Percentiles rank a stretch among this genome's conserved stretches.
Evolutionary conservation across 2,797 vertebrate species (phyloP).

Genomic region (Typhlichthys eigenmanni): DNA sequence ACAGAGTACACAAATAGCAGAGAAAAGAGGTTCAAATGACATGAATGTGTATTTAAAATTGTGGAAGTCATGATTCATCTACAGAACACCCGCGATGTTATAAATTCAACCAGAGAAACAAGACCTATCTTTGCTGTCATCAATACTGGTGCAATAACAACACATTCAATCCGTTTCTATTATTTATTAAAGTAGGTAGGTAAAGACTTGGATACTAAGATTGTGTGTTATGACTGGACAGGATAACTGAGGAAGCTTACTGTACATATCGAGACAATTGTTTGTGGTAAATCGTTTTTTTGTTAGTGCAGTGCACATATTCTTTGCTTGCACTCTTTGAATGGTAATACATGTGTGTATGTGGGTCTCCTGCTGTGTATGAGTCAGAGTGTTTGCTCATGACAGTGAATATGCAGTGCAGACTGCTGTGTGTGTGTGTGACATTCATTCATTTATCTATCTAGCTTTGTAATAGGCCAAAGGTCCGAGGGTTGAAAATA

Average conservation of each 20-base stretch:
- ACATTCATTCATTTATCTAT: slow-evolving; percentile 17
- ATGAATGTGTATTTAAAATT: neutral
- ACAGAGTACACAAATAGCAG: too few relatives aligned
- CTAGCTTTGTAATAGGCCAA: slow-evolving; percentile 36
- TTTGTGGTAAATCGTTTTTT: neutral
- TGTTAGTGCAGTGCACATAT: slow-evolving; percentile 6
- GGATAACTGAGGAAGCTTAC: too few relatives aligned
- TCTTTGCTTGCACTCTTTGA: neutral
- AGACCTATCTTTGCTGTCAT: too few relatives aligned
- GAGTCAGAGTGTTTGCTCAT: slow-evolving; percentile 55
- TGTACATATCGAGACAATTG: too few relatives aligned
- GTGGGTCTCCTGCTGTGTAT: slow-evolving; percentile 26
- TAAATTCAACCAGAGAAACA: too few relatives aligned
- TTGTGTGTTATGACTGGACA: too few relatives aligned
- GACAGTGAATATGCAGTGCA: slow-evolving; percentile 30
- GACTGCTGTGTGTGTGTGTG: neutral
- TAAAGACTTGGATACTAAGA: too few relatives aligned
- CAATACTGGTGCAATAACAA: too few relatives aligned
- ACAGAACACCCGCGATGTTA: neutral
- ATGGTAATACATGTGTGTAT: slow-evolving; percentile 14
- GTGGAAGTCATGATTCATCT: neutral
- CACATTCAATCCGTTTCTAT: too few relatives aligned
- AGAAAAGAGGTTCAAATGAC: too few relatives aligned
- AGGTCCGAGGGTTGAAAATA: slow-evolving; percentile 35
- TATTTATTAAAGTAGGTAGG: too few relatives aligned